These are phyloP conservation scores for Arbacia lixula DNA, from an alignment of 53 echinoderm and acorn worm species.

Conservation along the genomic window DNA sequence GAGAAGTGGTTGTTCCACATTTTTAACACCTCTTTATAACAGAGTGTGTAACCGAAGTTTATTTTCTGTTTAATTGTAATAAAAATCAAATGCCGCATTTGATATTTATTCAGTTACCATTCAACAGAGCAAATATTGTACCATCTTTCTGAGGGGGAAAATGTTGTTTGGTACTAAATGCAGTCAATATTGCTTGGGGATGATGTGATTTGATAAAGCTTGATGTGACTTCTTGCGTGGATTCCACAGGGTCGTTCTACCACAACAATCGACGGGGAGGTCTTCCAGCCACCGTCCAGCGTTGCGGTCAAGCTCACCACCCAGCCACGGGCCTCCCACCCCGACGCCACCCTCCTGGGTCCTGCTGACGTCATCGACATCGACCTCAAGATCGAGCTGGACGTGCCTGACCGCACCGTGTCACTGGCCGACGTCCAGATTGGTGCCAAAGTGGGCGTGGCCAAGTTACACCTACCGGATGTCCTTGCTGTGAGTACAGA, in stretches of 20 bases:
- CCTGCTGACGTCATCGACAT: slow-evolving; percentile 70
- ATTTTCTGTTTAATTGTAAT: too few species aligned
- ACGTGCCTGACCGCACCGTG: slow-evolving; percentile 75
- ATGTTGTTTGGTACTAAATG: too few species aligned
- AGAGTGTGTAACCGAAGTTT: too few species aligned
- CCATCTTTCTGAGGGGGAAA: too few species aligned
- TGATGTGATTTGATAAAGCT: too few species aligned
- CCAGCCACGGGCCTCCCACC: slow-evolving; percentile 5
- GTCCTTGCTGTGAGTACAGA: slow-evolving; percentile 60
- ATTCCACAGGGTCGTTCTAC: slow-evolving; percentile 45
- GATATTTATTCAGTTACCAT: too few species aligned
- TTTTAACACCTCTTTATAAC: too few species aligned
- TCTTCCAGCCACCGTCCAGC: not conserved
- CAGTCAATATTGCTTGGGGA: too few species aligned
- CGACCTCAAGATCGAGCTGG: slow-evolving; percentile 79
- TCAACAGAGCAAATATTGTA: too few species aligned
- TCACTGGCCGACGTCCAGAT: slow-evolving; percentile 68
- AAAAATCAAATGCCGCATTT: too few species aligned
- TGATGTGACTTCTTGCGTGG: too few species aligned
- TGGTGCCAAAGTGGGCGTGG: slow-evolving; percentile 72
- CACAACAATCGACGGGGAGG: slow-evolving; percentile 26
- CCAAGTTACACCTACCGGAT: slow-evolving; percentile 80
- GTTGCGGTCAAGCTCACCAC: slow-evolving; percentile 8
- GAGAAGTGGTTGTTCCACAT: too few species aligned
- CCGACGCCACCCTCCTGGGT: slow-evolving; percentile 24